Evolutionary conservation across 2,888 invertebrate genomes (phyloP).

Genomic region (Chironomus tentans): DNA sequence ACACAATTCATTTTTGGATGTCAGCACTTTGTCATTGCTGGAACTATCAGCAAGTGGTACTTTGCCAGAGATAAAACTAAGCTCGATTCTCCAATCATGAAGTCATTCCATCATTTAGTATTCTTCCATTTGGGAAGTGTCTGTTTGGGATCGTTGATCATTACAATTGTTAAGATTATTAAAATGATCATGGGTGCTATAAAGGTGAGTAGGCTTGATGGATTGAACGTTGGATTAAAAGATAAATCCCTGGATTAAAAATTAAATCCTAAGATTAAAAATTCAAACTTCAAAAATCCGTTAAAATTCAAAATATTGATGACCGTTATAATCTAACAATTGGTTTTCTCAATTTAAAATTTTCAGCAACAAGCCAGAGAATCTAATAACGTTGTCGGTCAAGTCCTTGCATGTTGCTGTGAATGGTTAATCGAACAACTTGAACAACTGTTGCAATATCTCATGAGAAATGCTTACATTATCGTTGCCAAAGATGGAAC

Average conservation of each 20-base stretch:
- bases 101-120: conserved; percentile 44
- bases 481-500: conserved; percentile 56
- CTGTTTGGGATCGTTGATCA: conserved; percentile 65
- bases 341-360: no score
- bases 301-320: no score
- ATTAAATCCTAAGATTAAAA: no score
- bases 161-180: conserved; percentile 59
- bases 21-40: conserved; percentile 58
- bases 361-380: conserved; percentile 39
- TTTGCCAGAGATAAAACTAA: conserved; percentile 48
- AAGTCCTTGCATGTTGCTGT: conserved; percentile 47
- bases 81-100: conserved; percentile 43
- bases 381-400: conserved; percentile 44
- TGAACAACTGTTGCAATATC: conserved; percentile 55
- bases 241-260: no score
- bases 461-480: conserved; percentile 62
- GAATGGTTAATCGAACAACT: conserved; percentile 58
- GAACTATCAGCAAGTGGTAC: conserved; percentile 57
- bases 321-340: no score
- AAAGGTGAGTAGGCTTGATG: conserved; percentile 31
- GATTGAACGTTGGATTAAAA: no score
- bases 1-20: conserved; percentile 57
- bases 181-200: conserved; percentile 43
- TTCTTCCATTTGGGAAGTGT: conserved; percentile 67
- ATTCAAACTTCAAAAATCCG: no score